Conservation (phyloP, 2,113 vertebrate species). For the Phrynocephalus versicolor region DNA sequence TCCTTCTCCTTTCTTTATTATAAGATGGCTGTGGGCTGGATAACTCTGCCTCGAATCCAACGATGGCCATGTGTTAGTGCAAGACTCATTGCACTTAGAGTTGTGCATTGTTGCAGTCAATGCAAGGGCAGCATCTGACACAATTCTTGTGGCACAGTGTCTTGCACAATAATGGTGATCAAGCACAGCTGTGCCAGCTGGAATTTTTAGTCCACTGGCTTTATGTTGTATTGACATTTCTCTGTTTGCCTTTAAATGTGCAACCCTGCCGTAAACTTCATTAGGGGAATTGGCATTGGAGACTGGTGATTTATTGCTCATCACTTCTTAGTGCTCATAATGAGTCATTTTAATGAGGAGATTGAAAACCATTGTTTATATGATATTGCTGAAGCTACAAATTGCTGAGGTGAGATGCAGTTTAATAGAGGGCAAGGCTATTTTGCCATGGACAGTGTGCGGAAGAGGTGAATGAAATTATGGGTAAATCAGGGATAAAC, state of each 20-base stretch:
- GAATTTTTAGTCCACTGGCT: too few species aligned
- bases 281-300: not conserved
- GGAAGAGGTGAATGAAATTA: conserved; percentile 10
- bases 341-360: conserved; percentile 25
- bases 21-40: too few species aligned
- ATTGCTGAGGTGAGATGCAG: conserved; percentile 12
- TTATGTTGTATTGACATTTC: not conserved
- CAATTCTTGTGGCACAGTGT: too few species aligned
- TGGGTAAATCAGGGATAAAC: not conserved
- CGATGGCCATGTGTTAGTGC: too few species aligned
- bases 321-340: conserved; percentile 3
- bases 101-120: too few species aligned
- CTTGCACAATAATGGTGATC: too few species aligned
- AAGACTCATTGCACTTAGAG: too few species aligned
- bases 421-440: conserved; percentile 26
- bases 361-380: conserved; percentile 27
- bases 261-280: not conserved
- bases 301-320: conserved; percentile 22
- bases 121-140: too few species aligned
- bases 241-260: not conserved
- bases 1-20: too few species aligned
- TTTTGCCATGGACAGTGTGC: conserved; percentile 18
- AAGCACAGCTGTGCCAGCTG: too few species aligned
- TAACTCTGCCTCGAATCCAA: too few species aligned
- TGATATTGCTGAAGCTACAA: conserved; percentile 36